Evolutionary conservation across 1,140 invertebrate genomes (phyloP).

Genomic region (Megalonaias nervosa): DNA sequence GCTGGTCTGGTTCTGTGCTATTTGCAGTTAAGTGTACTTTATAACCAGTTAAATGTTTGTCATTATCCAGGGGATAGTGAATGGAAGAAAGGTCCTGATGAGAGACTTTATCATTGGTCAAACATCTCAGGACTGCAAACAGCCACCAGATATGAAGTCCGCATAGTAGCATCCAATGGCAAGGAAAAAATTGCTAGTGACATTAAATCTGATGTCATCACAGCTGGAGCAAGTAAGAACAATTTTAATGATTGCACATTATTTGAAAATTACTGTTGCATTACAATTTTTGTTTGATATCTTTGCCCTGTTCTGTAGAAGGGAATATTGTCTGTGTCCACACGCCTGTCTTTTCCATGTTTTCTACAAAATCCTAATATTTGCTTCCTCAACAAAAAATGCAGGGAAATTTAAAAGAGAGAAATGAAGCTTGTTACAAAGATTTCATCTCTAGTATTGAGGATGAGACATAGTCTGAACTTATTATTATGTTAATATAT

Average conservation of each 20-base stretch:
- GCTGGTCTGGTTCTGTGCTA: background rate
- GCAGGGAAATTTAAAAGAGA: no score
- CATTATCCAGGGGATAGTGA: slow-evolving; percentile 29
- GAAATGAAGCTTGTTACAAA: no score
- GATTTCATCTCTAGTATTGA: no score
- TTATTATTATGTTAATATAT: no score
- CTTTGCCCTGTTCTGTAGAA: no score
- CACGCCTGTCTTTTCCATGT: no score
- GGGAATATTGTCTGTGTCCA: no score
- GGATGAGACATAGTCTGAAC: no score
- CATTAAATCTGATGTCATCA: slow-evolving; percentile 17
- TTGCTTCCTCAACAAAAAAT: no score
- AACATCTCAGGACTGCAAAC: slow-evolving; percentile 24
- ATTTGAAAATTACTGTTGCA: no score
- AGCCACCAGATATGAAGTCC: slow-evolving; percentile 22
- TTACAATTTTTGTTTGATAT: no score
- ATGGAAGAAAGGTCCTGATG: slow-evolving; percentile 23
- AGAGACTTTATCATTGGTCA: slow-evolving; percentile 32
- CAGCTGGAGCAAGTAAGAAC: slow-evolving; percentile 36
- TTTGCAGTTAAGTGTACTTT: background rate
- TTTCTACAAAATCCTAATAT: no score
- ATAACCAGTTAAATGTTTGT: background rate
- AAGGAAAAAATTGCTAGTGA: slow-evolving; percentile 13
- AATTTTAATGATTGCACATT: background rate
- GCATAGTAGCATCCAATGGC: slow-evolving; percentile 17